Base-by-base conservation (phyloP, 2,888 invertebrate genomes). In the Anarsia innoxiella region DNA sequence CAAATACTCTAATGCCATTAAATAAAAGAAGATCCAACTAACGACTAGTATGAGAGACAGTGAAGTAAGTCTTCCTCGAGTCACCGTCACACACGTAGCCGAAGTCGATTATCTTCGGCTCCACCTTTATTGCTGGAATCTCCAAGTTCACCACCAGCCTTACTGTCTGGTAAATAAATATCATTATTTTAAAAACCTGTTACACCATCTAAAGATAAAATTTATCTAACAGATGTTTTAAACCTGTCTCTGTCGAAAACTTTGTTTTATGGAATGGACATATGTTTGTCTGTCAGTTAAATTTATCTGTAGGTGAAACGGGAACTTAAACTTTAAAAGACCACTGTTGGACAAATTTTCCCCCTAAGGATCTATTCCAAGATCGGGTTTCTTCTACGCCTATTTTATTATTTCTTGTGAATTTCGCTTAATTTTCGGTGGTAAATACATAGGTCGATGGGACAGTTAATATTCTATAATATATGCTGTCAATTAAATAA, bases 11-110 rank as follows among this genome's bases (percentile, higher is more conserved):
- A n/a, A n/a, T n/a, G n/a, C n/a, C n/a, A n/a, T n/a, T n/a, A n/a
- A n/a, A n/a, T n/a, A 12, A 12, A 28, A 6, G 11, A 2, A 1
- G 6, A 11, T n/a, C 2, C 9, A 1, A 59, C 74, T 74, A 14
- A 79, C 79, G 47, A 45, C 78, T 74, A 12, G 76, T 59, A 41
- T 80, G 79, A 0, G 57, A 48, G 10, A 79, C 53, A 4, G 64
- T 66, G 49, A 72, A 68, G 52, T 70, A 74, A 0, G 56, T 49
- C 53, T 77, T 75, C 40, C 69, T 53, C 1, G 61, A 51, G 49
- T 72, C 66, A 0, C 68, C 73, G 32, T 69, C 66, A 1, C 67
- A 54, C 33, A 78, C 69, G 44, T 56, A 61, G 8, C 69, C 72
- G 36, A 80, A 66, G 41, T 77, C 62, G 1, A 76, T 37, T 3